Conservation (phyloP, 2,888 invertebrate genomes). For the Mantis religiosa region DNA sequence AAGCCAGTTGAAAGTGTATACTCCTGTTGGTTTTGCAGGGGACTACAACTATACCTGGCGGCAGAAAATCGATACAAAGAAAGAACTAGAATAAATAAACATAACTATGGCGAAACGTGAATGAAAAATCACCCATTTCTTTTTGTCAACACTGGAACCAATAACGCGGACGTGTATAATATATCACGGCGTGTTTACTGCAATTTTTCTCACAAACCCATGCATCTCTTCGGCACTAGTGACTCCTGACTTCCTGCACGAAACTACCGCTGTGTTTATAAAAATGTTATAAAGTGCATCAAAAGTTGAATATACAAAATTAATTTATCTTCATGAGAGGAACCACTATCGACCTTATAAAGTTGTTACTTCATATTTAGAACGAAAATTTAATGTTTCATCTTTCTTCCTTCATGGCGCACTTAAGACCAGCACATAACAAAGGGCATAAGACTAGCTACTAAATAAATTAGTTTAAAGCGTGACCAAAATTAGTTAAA, state of each 20-base stretch:
- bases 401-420: no score
- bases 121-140: not conserved
- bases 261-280: no score
- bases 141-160: not conserved
- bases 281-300: no score
- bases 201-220: not conserved
- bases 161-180: not conserved
- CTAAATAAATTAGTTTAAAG: no score
- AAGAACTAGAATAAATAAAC: not conserved
- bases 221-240: not conserved
- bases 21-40: not conserved
- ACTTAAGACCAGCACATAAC: no score
- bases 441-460: no score
- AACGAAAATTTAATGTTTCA: no score
- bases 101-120: not conserved
- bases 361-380: no score
- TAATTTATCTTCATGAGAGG: no score
- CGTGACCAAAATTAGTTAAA: no score
- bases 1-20: not conserved
- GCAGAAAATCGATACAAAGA: not conserved
- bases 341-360: no score
- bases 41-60: not conserved
- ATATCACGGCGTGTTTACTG: not conserved
- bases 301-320: no score
- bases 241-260: not conserved